Conservation (phyloP, 2,888 invertebrate species). For the Suillia variegata region DNA sequence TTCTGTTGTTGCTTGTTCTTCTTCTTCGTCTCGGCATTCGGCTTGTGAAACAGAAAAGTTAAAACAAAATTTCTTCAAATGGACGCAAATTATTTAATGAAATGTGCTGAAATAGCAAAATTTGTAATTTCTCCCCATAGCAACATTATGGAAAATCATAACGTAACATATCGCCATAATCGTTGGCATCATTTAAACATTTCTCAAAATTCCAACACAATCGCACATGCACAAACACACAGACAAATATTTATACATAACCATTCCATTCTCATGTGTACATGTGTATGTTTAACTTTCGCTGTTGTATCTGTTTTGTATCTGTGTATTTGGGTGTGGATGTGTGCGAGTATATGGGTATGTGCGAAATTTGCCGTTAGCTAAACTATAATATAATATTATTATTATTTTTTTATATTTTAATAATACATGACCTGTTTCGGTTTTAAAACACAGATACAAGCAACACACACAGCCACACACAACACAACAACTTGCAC, state of each 20-base stretch:
- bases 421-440: slow-evolving; percentile 24
- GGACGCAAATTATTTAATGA: not conserved
- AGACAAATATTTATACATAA: slow-evolving; percentile 1
- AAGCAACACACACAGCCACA: not conserved
- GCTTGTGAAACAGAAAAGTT: not conserved
- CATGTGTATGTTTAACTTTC: slow-evolving; percentile 2
- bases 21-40: no score
- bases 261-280: not conserved
- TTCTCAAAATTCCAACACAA: slow-evolving; percentile 7
- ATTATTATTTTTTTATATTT: slow-evolving; percentile 21
- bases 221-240: not conserved
- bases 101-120: slow-evolving; percentile 11
- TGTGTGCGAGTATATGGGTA: not conserved
- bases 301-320: not conserved
- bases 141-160: slow-evolving; percentile 21
- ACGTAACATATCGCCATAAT: slow-evolving; percentile 1
- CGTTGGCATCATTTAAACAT: slow-evolving; percentile 12
- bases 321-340: no score
- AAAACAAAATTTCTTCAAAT: not conserved
- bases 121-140: slow-evolving; percentile 24
- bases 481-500: not conserved
- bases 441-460: slow-evolving; percentile 1
- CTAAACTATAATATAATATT: slow-evolving; percentile 23
- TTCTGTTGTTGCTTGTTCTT: no score
- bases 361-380: slow-evolving; percentile 13